Evolutionary conservation across 2,797 vertebrate genomes (phyloP).

Genomic region (Rhabdophis nuchalis): DNA sequence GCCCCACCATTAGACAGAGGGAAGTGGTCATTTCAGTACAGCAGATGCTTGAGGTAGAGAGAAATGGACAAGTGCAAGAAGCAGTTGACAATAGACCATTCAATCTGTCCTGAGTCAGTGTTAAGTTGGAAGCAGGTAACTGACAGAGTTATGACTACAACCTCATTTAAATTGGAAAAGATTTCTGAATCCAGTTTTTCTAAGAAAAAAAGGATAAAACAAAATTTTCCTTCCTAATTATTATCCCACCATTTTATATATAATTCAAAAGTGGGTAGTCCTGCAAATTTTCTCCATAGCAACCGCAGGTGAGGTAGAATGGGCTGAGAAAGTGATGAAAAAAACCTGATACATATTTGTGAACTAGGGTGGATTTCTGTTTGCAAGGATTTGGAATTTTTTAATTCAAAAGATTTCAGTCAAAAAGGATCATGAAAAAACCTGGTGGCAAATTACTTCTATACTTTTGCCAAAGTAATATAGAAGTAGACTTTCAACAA

Average conservation of each 20-base stretch:
- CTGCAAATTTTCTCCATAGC: neutral
- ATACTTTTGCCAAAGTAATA: neutral
- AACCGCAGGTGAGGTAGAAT: neutral
- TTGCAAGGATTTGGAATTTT: neutral
- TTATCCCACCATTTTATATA: neutral
- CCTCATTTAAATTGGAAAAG: neutral
- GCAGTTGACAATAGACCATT: neutral
- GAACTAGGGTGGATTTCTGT: neutral
- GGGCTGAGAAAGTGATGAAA: neutral
- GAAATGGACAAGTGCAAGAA: neutral
- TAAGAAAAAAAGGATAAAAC: neutral
- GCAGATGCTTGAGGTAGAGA: neutral
- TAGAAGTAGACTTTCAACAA: neutral
- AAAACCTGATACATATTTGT: neutral
- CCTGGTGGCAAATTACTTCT: neutral
- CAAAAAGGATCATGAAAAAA: neutral
- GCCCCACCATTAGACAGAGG: neutral
- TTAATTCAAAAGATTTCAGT: neutral
- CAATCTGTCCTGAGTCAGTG: neutral
- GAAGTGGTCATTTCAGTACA: neutral
- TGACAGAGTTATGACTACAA: neutral
- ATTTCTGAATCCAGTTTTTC: neutral
- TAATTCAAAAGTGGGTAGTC: neutral
- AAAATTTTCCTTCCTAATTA: neutral
- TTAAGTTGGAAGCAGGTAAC: neutral